Evolutionary conservation across 2,888 invertebrate species (phyloP).

Genomic region (Podotricha telesiphe): DNA sequence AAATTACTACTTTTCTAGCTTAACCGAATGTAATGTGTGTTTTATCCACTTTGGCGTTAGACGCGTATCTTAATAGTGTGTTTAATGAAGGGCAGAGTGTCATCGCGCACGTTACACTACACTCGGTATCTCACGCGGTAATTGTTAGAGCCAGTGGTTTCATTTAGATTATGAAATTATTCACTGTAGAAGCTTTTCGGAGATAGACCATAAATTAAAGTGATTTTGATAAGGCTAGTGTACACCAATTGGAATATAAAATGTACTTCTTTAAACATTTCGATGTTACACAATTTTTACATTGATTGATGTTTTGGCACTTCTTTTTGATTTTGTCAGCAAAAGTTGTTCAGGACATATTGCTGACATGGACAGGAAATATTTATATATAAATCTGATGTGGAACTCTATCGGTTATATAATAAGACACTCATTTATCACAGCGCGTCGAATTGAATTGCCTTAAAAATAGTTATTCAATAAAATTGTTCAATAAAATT

Average conservation of each 20-base stretch:
- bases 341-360: too few relatives aligned
- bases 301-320: too few relatives aligned
- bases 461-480: too few relatives aligned
- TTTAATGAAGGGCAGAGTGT: neutral
- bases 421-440: too few relatives aligned
- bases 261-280: neutral
- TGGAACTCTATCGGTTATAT: too few relatives aligned
- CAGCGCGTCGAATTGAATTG: too few relatives aligned
- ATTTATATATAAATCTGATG: too few relatives aligned
- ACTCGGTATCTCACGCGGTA: neutral
- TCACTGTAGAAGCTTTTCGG: constrained; percentile 11
- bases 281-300: neutral
- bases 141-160: constrained; percentile 17
- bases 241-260: neutral
- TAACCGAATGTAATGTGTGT: neutral
- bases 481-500: too few relatives aligned
- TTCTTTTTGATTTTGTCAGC: too few relatives aligned
- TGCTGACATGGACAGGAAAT: too few relatives aligned
- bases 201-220: neutral
- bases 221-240: neutral
- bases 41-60: constrained; percentile 2
- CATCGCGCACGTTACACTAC: neutral
- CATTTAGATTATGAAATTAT: constrained; percentile 22
- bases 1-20: neutral
- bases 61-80: constrained; percentile 5